Evolutionary conservation across 2,113 vertebrate genomes (phyloP), one percentile per base, ranked within the genome.

Genomic region (Podocnemis expansa): DNA sequence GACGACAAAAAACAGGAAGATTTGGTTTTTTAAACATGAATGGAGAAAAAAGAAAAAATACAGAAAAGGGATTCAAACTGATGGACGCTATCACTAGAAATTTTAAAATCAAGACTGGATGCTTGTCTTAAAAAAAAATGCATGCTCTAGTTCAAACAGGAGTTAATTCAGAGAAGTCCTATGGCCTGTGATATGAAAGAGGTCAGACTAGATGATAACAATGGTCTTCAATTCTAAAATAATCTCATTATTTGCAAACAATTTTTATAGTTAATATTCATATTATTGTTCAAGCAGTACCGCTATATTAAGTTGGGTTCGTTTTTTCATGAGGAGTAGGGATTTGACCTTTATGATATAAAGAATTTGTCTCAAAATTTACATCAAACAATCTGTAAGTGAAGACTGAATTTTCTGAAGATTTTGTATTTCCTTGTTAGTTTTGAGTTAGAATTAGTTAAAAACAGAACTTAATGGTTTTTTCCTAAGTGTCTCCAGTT

Each of bases 1-100:
- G 7, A 0, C 78, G 7, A 79, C 93, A 43, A 73, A 38, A 73
- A 73, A 73, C 41, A 16, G 38, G 22, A 73, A 5, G 9, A 73
- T 41, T 22, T 73, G 9, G 19, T 73, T 41, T 70, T 73, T 21
- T 24, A 63, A 24, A 73, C 12, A 8, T 70, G n/a, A 21, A 70
- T n/a, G 14, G 34, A n/a, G 8, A 58, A 63, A 80, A 79, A 31
- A 84, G 58, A 45, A n/a, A 45, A 80, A 25, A 21, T 25, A 47
- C 43, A 82, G 58, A 84, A 73, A 88, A 4, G 58, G 38, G 91
- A n/a, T 55, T 0, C 54, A 29, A 43, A 29, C 84, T 79, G 6
- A 21, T 5, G 11, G 17, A 0, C 0, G 0, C 25, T 2, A 75
- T 45, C 45, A 80, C 17, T 38, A 17, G 12, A 47, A 80, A 58